Percentiles rank a stretch among this genome's conserved stretches.
Evolutionary conservation across 2,888 invertebrate species (phyloP).

Genomic region (Amphimallon solstitiale): DNA sequence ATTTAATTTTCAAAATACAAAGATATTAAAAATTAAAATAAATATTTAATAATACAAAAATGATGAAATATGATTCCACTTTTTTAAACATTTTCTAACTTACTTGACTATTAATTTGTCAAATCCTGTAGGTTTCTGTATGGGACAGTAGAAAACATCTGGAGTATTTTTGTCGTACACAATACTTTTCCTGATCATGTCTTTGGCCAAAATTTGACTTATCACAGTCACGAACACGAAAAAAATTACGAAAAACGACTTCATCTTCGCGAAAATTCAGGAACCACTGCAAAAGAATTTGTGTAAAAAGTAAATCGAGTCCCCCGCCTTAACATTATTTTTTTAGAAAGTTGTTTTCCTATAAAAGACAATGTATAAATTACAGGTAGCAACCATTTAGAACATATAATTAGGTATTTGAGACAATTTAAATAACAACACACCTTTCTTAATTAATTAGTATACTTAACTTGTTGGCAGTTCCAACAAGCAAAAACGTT

Average conservation of each 20-base stretch:
- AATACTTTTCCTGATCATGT: conserved; percentile 81
- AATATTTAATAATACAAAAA: not conserved
- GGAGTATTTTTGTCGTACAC: conserved; percentile 83
- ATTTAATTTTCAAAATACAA: too few relatives aligned
- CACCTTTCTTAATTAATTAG: not conserved
- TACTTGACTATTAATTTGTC: conserved; percentile 77
- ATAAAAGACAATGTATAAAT: not conserved
- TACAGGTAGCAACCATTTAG: not conserved
- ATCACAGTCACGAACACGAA: conserved; percentile 34
- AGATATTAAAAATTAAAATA: too few relatives aligned
- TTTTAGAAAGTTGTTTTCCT: conserved; percentile 29
- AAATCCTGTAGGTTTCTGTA: conserved; percentile 79
- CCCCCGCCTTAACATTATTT: not conserved
- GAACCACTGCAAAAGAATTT: not conserved
- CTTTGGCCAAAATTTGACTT: conserved; percentile 64
- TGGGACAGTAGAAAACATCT: conserved; percentile 82
- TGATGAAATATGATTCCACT: too few relatives aligned
- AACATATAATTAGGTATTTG: too few relatives aligned
- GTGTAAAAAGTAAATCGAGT: not conserved
- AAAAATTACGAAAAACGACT: not conserved
- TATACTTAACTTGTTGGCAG: too few relatives aligned
- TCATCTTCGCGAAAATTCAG: conserved; percentile 4
- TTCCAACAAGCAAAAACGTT: too few relatives aligned
- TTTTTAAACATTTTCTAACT: conserved; percentile 47
- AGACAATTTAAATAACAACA: not conserved